Conservation (phyloP, 2,113 vertebrate species). For the Hyaena hyaena region DNA sequence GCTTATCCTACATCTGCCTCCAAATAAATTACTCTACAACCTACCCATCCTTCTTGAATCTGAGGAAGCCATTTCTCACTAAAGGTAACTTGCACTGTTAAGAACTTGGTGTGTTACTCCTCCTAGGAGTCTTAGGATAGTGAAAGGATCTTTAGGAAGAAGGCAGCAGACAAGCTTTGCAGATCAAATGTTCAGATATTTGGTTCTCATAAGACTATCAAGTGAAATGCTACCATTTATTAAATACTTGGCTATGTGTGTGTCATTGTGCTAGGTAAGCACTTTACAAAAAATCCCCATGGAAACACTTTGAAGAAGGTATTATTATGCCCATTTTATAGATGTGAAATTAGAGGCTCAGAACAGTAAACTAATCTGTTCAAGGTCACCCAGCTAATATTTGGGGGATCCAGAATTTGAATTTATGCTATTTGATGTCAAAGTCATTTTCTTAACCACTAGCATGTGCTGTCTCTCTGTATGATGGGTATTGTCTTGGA, state of each 20-base stretch:
- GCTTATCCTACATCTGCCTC: neutral
- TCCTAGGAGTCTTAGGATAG: neutral
- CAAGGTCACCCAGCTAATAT: neutral
- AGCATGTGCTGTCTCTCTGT: neutral
- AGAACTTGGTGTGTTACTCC: neutral
- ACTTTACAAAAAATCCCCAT: neutral
- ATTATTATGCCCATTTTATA: conserved; percentile 29
- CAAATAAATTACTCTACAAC: neutral
- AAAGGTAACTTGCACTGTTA: neutral
- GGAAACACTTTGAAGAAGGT: neutral
- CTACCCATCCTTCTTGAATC: neutral
- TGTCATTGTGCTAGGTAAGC: neutral
- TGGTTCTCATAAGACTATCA: neutral
- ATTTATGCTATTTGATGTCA: neutral
- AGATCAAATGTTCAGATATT: neutral
- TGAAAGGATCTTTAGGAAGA: conserved; percentile 4
- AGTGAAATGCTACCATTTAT: neutral
- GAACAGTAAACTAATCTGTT: neutral
- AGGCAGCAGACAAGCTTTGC: neutral
- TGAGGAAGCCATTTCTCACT: conserved; percentile 15
- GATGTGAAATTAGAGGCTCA: neutral
- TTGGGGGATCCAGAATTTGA: neutral
- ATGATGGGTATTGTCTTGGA: neutral
- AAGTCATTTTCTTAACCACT: conserved; percentile 1
- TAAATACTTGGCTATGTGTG: neutral